Evolutionary conservation across 2,797 vertebrate genomes (phyloP).

Genomic region (Catamblyrhynchus diadema): DNA sequence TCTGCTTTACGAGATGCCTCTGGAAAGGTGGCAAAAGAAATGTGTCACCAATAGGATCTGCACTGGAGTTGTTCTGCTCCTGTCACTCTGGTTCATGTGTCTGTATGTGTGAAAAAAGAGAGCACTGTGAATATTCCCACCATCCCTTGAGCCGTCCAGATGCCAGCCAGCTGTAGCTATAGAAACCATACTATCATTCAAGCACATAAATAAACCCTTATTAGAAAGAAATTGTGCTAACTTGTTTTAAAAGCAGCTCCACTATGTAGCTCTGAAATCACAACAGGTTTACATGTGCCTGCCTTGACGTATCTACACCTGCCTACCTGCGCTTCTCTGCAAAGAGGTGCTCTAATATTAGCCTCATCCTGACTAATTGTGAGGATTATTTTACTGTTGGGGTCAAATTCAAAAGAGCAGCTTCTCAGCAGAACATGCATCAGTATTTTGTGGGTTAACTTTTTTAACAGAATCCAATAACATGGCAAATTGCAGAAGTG

Average conservation of each 20-base stretch:
- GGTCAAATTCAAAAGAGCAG: not conserved
- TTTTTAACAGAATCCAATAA: not conserved
- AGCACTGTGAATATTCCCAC: not conserved
- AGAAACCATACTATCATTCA: not conserved
- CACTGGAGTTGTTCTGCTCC: not conserved
- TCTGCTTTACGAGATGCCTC: rapidly evolving
- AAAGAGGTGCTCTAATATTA: not conserved
- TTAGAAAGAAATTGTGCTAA: not conserved
- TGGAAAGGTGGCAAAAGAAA: not conserved
- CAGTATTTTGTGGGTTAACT: not conserved
- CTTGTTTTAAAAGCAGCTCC: not conserved
- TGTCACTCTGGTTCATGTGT: not conserved
- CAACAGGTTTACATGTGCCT: not conserved
- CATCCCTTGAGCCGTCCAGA: not conserved
- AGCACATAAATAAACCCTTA: not conserved
- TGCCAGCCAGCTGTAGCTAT: not conserved
- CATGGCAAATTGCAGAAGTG: not conserved
- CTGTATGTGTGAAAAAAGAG: not conserved
- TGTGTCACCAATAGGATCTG: not conserved
- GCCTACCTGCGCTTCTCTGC: not conserved
- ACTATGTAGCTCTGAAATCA: not conserved
- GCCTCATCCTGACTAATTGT: not conserved
- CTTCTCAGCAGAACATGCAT: not conserved
- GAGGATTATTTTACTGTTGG: not conserved
- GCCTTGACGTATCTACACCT: not conserved